These are phyloP conservation scores for Odontocerum albicorne DNA, from an alignment of 2,888 invertebrate genomes.

Conservation along the genomic window DNA sequence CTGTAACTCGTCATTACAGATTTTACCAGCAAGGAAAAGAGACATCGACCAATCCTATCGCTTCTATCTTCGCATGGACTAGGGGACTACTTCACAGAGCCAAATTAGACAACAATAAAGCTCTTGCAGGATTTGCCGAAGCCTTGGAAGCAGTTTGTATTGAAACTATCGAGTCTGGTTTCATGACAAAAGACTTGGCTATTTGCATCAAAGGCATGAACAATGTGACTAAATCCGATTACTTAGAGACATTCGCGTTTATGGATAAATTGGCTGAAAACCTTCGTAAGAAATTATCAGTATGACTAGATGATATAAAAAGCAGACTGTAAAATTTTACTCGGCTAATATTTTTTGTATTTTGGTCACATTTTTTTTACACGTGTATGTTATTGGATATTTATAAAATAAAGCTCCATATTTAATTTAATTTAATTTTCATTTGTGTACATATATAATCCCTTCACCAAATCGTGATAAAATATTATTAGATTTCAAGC, in stretches of 20 bases:
- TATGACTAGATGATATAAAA: conserved; percentile 49
- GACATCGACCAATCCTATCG: conserved; percentile 98
- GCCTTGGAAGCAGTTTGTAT: conserved; percentile 89
- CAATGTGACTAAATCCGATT: conserved; percentile 77
- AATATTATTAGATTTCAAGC: too few relatives aligned
- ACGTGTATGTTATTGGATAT: neutral
- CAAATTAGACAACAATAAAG: conserved; percentile 83
- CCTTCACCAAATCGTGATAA: too few relatives aligned
- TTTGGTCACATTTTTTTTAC: neutral
- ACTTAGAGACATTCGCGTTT: conserved; percentile 96
- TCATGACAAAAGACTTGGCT: conserved; percentile 98
- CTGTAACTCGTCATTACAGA: conserved; percentile 89
- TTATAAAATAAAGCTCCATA: neutral
- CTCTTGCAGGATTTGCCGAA: conserved; percentile 78
- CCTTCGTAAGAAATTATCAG: conserved; percentile 64
- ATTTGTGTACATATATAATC: neutral
- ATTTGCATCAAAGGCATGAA: conserved; percentile 95
- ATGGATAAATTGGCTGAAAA: conserved; percentile 94
- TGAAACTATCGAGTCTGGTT: conserved; percentile 91
- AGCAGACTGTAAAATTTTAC: conserved; percentile 18
- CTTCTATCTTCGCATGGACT: conserved; percentile 99
- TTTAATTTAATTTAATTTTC: neutral
- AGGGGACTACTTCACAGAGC: conserved; percentile 92
- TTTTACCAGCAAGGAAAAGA: conserved; percentile 93
- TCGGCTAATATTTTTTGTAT: conserved; percentile 8